Evolutionary conservation across 2,888 invertebrate genomes (phyloP).

Genomic region (Agrenia bidenticulata): DNA sequence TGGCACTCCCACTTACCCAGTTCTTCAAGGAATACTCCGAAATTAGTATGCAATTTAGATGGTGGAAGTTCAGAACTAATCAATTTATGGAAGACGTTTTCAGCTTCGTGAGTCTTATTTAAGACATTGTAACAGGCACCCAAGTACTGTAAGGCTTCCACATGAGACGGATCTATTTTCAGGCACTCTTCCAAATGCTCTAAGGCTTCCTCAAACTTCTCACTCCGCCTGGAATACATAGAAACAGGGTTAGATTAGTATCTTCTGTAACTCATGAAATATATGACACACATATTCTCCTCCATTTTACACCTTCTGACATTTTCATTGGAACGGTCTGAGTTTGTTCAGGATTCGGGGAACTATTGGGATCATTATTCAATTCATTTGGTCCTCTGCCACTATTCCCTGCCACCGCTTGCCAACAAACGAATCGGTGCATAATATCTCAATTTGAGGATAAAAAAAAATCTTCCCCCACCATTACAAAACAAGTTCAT

Average conservation of each 20-base stretch:
- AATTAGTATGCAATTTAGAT: constrained; percentile 50
- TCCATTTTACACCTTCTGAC: too few species aligned
- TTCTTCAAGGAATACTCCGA: constrained; percentile 48
- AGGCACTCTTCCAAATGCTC: constrained; percentile 48
- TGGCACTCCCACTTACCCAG: constrained; percentile 38
- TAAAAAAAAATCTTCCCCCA: too few species aligned
- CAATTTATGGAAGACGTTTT: constrained; percentile 49
- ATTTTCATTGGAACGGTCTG: too few species aligned
- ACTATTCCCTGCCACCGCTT: too few species aligned
- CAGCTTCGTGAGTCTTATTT: constrained; percentile 47
- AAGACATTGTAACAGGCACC: constrained; percentile 49
- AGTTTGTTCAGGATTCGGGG: too few species aligned
- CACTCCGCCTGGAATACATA: constrained; percentile 34
- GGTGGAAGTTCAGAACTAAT: constrained; percentile 47
- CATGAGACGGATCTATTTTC: constrained; percentile 47
- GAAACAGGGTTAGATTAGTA: background rate
- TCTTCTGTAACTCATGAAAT: too few species aligned
- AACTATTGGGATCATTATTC: too few species aligned
- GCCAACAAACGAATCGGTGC: too few species aligned
- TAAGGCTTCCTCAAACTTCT: constrained; percentile 46
- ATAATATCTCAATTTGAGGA: too few species aligned
- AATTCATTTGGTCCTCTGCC: too few species aligned
- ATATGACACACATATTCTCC: too few species aligned
- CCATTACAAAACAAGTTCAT: too few species aligned
- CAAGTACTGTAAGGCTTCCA: constrained; percentile 46